A percentile compares a stretch with the other conserved stretches of the same genome.
These are phyloP conservation scores for Heliconius erato DNA, from an alignment of 2,888 invertebrate genomes.

Conservation along the genomic window DNA sequence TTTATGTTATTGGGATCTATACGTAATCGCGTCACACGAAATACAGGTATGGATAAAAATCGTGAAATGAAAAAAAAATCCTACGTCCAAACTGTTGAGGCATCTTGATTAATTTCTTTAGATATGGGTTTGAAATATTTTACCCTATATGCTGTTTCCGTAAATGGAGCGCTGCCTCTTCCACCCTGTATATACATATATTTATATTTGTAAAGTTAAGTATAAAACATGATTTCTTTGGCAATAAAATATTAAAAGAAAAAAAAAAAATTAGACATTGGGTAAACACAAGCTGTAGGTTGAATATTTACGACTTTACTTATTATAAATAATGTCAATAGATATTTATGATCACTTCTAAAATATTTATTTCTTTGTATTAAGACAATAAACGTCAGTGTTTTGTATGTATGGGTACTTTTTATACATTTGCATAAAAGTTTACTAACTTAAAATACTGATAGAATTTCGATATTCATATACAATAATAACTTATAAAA, in stretches of 20 bases:
- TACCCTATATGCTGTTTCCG: too few species aligned
- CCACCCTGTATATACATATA: too few species aligned
- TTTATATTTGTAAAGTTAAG: background rate
- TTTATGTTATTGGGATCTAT: too few species aligned
- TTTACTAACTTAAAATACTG: background rate
- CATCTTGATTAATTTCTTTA: too few species aligned
- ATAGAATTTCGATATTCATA: background rate
- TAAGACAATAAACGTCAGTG: background rate
- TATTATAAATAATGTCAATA: slow-evolving; percentile 14
- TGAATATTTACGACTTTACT: slow-evolving; percentile 2
- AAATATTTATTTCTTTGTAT: background rate
- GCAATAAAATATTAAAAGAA: background rate
- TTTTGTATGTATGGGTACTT: background rate
- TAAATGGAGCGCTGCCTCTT: too few species aligned
- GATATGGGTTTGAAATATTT: too few species aligned
- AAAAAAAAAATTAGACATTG: background rate
- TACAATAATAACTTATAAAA: too few species aligned
- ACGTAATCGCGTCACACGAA: too few species aligned
- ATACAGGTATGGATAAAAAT: too few species aligned
- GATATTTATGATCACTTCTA: background rate
- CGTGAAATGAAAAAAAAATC: too few species aligned
- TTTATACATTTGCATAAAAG: background rate
- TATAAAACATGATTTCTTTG: background rate
- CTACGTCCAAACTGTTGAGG: too few species aligned
- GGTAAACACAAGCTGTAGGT: background rate